Evolutionary conservation across 2,797 vertebrate species (phyloP), one percentile per base, ranked within the genome.

Genomic region (Erethizon dorsatum): DNA sequence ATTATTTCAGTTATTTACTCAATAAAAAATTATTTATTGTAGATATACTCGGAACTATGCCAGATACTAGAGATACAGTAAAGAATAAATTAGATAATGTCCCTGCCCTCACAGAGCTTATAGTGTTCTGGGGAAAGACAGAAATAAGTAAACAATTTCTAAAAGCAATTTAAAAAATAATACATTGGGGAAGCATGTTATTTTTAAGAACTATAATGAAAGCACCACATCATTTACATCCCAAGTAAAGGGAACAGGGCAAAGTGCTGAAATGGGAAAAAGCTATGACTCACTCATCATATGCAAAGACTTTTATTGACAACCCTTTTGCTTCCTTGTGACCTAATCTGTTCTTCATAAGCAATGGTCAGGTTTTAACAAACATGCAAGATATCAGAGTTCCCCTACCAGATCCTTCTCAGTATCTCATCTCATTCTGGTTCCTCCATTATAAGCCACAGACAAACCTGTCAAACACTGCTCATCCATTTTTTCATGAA

Each of bases 181-280:
- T 33, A 28, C 3, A 61, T 20, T 41, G 11, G 20, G 15, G 26
- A 17, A 69, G 41, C 26, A 50, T 15, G 28, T 73, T 78, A 63
- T 47, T 84, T 95, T 91, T 83, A 78, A 94, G 75, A 94, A 91
- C 63, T 67, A 1, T 57, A 95, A 91, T 45, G 61, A 90, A 79
- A 61, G 22, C 13, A 28, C 37, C 52, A 67, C 5, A 88, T 31
- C 56, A 92, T 45, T 95, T 83, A 89, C n/a, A 92, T 90, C 83
- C 47, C 18, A 84, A 67, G 24, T 50, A 79, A 83, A 61, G 8
- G 50, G 22, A 84, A 82, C 2, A 85, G 47, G 59, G 47, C 26
- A 47, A 95, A 85, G 26, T 28, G 37, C 50, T 59, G 26, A 85
- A 78, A 71, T 24, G n/a, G 28, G 22, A 83, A 87, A 88, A 59